These are phyloP conservation scores for Xenops minutus DNA, from an alignment of 2,797 vertebrate species.

Conservation along the genomic window DNA sequence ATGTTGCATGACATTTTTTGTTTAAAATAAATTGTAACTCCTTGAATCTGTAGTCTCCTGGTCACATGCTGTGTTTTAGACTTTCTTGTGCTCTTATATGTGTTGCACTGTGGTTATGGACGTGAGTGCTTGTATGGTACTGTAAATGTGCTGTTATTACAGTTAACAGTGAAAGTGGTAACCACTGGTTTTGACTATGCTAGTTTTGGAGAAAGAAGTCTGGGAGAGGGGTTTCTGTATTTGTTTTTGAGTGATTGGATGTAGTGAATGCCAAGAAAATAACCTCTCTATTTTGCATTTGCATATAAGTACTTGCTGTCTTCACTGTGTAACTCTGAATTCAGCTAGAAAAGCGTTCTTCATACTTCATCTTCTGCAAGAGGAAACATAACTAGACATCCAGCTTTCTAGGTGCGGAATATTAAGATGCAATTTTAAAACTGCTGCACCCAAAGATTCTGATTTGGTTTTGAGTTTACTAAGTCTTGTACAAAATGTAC, in stretches of 20 bases:
- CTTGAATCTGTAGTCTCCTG: background rate
- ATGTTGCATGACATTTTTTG: background rate
- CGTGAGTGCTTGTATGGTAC: background rate
- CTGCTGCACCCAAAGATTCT: background rate
- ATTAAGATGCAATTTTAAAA: background rate
- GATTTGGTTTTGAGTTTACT: background rate
- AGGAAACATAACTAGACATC: background rate
- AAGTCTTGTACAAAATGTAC: background rate
- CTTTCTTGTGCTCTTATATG: background rate
- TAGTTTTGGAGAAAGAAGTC: background rate
- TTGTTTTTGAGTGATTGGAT: background rate
- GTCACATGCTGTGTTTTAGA: background rate
- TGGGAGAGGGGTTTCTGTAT: rapidly evolving
- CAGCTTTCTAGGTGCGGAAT: background rate
- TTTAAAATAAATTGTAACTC: background rate
- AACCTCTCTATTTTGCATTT: background rate
- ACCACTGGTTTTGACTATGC: background rate
- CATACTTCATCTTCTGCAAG: background rate
- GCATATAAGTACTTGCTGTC: background rate
- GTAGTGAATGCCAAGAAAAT: background rate
- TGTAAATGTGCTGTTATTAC: background rate
- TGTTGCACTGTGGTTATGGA: background rate
- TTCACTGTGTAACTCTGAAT: background rate
- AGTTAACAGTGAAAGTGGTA: background rate
- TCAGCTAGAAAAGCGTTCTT: background rate